A percentile compares a stretch with the other conserved stretches of the same genome.
These are phyloP conservation scores for Creontiades dilutus DNA, from an alignment of 2,888 invertebrate species.

Conservation along the genomic window DNA sequence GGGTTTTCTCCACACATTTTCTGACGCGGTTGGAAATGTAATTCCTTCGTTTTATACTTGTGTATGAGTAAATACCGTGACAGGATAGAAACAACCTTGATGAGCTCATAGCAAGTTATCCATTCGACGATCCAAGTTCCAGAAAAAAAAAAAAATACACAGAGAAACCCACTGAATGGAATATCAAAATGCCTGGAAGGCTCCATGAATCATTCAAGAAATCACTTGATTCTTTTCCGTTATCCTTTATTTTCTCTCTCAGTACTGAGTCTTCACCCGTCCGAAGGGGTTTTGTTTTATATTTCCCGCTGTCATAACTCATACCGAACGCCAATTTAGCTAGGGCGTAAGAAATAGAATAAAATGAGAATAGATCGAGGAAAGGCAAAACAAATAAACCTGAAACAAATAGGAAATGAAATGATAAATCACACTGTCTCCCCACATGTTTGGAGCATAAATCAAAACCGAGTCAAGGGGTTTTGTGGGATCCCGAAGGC, in stretches of 20 bases:
- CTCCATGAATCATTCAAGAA: constrained; percentile 22
- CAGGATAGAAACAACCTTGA: too few relatives aligned
- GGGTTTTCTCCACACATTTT: too few relatives aligned
- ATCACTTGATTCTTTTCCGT: constrained; percentile 31
- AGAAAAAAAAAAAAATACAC: not conserved
- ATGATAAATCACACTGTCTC: constrained; percentile 21
- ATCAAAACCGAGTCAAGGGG: constrained; percentile 17
- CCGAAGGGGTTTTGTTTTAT: not conserved
- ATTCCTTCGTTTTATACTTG: too few relatives aligned
- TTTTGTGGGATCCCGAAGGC: constrained; percentile 12
- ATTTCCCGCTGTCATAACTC: constrained; percentile 12
- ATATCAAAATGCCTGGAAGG: constrained; percentile 19
- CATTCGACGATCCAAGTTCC: too few relatives aligned
- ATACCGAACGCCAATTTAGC: constrained; percentile 6
- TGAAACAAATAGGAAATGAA: constrained; percentile 37
- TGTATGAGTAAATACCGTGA: too few relatives aligned
- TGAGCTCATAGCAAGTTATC: too few relatives aligned
- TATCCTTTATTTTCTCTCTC: not conserved
- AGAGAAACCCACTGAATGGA: not conserved
- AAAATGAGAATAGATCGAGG: constrained; percentile 33
- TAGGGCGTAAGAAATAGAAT: not conserved
- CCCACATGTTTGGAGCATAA: constrained; percentile 41
- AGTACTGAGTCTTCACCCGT: not conserved
- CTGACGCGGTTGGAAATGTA: too few relatives aligned
- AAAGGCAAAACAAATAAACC: constrained; percentile 8